These are phyloP conservation scores for Casuarius casuarius DNA, from an alignment of 2,113 vertebrate species.

Conservation along the genomic window DNA sequence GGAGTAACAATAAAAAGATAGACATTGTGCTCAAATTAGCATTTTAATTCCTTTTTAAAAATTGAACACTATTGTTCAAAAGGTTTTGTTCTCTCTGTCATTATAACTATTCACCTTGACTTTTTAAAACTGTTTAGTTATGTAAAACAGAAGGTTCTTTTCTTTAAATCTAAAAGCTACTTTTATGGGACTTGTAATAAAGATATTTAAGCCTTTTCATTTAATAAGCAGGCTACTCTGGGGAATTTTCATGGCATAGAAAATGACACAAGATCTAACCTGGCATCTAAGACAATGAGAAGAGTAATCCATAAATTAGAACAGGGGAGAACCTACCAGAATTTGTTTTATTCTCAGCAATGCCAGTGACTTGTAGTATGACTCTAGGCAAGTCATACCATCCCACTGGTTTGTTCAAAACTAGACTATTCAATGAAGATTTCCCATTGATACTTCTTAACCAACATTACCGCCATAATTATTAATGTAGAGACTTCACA, in stretches of 20 bases:
- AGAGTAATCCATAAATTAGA: neutral
- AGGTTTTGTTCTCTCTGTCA: conserved; percentile 11
- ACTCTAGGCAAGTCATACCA: neutral
- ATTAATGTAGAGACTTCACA: neutral
- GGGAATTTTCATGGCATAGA: neutral
- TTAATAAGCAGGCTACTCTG: neutral
- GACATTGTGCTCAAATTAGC: conserved; percentile 17
- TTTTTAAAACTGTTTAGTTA: neutral
- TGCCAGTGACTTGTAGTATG: accelerated
- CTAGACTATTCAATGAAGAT: neutral
- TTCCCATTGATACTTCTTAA: neutral
- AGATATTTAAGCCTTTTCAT: neutral
- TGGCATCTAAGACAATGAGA: neutral
- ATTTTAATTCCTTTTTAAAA: conserved; percentile 48
- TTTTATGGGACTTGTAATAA: neutral
- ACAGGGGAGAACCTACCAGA: neutral
- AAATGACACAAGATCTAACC: neutral
- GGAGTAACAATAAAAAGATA: conserved; percentile 28
- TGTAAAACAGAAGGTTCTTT: neutral
- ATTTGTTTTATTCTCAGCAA: neutral
- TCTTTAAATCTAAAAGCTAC: neutral
- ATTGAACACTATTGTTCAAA: conserved; percentile 1
- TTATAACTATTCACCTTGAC: neutral
- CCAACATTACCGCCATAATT: neutral
- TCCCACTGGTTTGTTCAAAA: neutral